Conservation (phyloP, 1,140 invertebrate species). For the Rhyacophila brunnea region DNA sequence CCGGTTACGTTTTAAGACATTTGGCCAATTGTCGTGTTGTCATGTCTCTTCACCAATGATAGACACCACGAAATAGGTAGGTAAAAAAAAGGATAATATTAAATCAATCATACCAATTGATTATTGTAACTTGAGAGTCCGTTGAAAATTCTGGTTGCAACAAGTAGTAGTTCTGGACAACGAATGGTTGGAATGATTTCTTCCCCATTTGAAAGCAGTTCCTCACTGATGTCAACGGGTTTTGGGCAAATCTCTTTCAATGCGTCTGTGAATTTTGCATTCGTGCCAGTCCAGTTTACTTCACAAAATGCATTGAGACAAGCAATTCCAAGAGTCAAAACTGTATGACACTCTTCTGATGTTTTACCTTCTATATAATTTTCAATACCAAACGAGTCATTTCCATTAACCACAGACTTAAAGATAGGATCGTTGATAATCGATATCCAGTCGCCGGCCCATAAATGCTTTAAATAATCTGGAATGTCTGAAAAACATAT, state of each 20-base stretch:
- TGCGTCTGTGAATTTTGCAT: constrained; percentile 41
- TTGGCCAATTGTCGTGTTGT: neutral
- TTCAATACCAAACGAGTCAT: constrained; percentile 31
- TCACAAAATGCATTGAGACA: constrained; percentile 73
- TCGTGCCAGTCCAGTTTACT: constrained; percentile 79
- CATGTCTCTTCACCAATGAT: too few relatives aligned
- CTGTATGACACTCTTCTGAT: constrained; percentile 28
- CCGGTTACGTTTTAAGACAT: neutral
- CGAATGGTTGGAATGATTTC: constrained; percentile 65
- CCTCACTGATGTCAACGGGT: constrained; percentile 43
- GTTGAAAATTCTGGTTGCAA: constrained; percentile 65
- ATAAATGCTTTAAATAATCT: constrained; percentile 38
- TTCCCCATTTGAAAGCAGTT: constrained; percentile 59
- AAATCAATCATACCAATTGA: constrained; percentile 38
- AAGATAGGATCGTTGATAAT: constrained; percentile 37
- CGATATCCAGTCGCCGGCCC: constrained; percentile 40
- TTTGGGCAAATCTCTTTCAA: constrained; percentile 47
- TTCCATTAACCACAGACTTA: constrained; percentile 38
- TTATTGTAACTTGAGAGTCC: constrained; percentile 45
- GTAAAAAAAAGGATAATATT: neutral
- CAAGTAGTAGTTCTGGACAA: constrained; percentile 63
- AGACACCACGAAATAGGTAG: neutral
- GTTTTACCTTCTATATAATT: constrained; percentile 37
- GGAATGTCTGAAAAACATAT: constrained; percentile 15
- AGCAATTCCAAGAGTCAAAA: constrained; percentile 55